Base-by-base conservation (phyloP, 2,888 invertebrate species). In the Drosophila testacea region DNA sequence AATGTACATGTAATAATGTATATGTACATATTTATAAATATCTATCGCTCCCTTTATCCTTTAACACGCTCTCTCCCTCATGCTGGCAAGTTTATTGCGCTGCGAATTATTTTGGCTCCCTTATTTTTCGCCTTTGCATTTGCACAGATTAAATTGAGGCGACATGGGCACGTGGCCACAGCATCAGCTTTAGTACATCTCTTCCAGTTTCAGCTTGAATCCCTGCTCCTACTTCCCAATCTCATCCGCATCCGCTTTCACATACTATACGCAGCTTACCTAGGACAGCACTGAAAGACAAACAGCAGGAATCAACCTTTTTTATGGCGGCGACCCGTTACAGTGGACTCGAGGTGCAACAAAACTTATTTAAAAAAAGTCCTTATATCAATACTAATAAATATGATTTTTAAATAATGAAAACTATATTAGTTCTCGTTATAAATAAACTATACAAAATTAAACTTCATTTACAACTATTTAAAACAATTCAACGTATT, bases 81-180 rank as follows among this genome's bases (percentile, higher is more conserved):
- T 52, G 41, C 46, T 44, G 69, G 57, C 47, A 62, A 42, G 41
- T 77, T 80, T 80, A 74, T 83, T 65, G 67, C 63, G 61, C 70
- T 81, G 69, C 69, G 57, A 88, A 82, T 88, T 72, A 88, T 83
- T 84, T 77, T 71, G 65, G 56, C 63, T 70, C 28, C 50, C 52
- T 48, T 68, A 22, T 59, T 13, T 62, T 44, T 46, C 36, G 28
- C 59, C 64, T 69, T 61, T 70, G 76, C 76, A 81, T 81, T 87
- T 66, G 62, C 81, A 75, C 76, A 74, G 80, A 83, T 85, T 82
- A 79, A 85, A 77, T 79, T 67, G 80, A 72, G 74, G 73, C 79
- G 62, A 76, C 67, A 73, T 28, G 47, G 42, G 38, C 64, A 79
- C 62, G 62, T 73, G 78, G 59, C 64, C 41, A 16, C 57, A 41